These are phyloP conservation scores for Stratiomys singularior DNA, from an alignment of 2,888 invertebrate genomes.

Conservation along the genomic window DNA sequence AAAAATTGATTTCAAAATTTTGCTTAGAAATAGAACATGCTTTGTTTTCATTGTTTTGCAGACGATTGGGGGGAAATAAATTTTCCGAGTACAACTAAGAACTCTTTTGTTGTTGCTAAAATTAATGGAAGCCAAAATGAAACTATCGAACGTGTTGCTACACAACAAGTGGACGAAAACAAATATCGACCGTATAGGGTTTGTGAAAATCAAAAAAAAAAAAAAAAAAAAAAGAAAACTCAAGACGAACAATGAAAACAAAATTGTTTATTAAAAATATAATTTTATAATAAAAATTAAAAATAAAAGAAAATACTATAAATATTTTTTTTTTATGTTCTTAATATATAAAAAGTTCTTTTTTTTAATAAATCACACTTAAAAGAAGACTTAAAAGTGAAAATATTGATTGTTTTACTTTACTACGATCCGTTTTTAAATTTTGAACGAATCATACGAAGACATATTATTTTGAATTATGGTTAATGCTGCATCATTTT, in stretches of 20 bases:
- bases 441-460: constrained; percentile 36
- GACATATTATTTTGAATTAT: constrained; percentile 27
- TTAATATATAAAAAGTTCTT: constrained; percentile 24
- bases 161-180: not conserved
- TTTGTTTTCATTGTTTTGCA: not conserved
- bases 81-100: not conserved
- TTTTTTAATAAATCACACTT: constrained; percentile 41
- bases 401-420: not conserved
- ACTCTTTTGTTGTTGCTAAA: not conserved
- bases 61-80: not conserved
- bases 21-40: not conserved
- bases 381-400: constrained; percentile 39
- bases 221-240: not conserved
- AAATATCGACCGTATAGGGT: not conserved
- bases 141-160: not conserved
- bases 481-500: not conserved
- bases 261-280: constrained; percentile 23
- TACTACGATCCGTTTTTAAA: constrained; percentile 19
- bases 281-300: constrained; percentile 17
- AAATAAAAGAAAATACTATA: constrained; percentile 42
- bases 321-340: constrained; percentile 28
- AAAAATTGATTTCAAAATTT: not conserved
- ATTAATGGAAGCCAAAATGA: constrained; percentile 28
- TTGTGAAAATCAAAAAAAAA: constrained; percentile 16
- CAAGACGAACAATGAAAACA: constrained; percentile 32